These are phyloP conservation scores for Hyalella azteca DNA, from an alignment of 2,888 invertebrate species.

Conservation along the genomic window DNA sequence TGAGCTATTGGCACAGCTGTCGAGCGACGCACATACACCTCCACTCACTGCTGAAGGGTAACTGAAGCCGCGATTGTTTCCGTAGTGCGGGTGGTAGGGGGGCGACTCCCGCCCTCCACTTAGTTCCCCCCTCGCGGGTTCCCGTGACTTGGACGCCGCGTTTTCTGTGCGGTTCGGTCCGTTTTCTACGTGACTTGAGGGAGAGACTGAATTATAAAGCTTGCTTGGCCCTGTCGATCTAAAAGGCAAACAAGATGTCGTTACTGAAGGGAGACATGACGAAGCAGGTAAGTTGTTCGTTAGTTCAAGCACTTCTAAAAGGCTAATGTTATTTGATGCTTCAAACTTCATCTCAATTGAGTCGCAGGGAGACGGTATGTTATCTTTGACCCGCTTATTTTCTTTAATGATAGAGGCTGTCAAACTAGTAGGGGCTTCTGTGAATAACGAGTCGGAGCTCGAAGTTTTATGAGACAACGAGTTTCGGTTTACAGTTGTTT, in stretches of 20 bases:
- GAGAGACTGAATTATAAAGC: slow-evolving; percentile 2
- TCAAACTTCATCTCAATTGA: slow-evolving; percentile 23
- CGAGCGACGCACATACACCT: slow-evolving; percentile 35
- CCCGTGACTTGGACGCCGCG: background rate
- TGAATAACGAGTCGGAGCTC: slow-evolving; percentile 51
- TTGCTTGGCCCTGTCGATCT: background rate
- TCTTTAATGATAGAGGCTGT: slow-evolving; percentile 32
- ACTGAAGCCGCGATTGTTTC: slow-evolving; percentile 39
- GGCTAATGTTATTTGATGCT: background rate
- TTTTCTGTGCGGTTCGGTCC: background rate
- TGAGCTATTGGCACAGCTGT: slow-evolving; percentile 26
- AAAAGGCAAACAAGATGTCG: slow-evolving; percentile 33
- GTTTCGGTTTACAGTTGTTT: background rate
- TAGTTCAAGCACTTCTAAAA: slow-evolving; percentile 18
- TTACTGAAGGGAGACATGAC: background rate
- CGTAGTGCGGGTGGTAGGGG: slow-evolving; percentile 43
- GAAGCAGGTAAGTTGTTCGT: slow-evolving; percentile 9
- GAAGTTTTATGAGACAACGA: slow-evolving; percentile 50
- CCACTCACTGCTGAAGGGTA: slow-evolving; percentile 41
- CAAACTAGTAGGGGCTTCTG: slow-evolving; percentile 45
- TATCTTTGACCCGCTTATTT: slow-evolving; percentile 9
- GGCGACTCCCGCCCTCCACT: slow-evolving; percentile 34
- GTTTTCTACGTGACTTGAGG: slow-evolving; percentile 37
- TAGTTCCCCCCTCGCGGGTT: slow-evolving; percentile 29
- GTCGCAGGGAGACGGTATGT: background rate